Conservation (phyloP, 2,797 vertebrate genomes). For the Neostethus bicornis region DNA sequence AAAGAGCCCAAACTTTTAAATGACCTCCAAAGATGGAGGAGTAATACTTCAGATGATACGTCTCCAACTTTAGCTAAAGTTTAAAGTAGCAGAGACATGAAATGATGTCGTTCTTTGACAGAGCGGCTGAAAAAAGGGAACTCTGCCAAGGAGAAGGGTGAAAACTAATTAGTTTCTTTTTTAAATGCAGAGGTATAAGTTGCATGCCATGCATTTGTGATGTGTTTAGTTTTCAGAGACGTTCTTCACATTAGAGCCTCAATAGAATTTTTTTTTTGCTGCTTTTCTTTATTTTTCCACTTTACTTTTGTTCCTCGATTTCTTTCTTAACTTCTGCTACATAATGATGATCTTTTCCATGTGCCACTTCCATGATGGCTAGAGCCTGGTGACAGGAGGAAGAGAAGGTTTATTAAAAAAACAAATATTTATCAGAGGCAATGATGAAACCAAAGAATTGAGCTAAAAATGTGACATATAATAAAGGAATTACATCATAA, state of each 20-base stretch:
- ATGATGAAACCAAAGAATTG: conserved; percentile 1
- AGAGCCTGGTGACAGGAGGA: conserved; percentile 82
- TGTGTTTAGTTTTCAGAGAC: conserved; percentile 35
- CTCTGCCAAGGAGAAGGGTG: conserved; percentile 6
- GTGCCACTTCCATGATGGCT: conserved; percentile 95
- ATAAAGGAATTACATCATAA: too few species aligned
- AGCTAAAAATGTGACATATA: background rate
- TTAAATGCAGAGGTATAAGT: conserved; percentile 54
- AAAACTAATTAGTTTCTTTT: conserved; percentile 8
- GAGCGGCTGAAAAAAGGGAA: conserved; percentile 20
- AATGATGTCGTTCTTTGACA: conserved; percentile 17
- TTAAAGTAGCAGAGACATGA: conserved; percentile 23
- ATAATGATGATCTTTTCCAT: conserved; percentile 96
- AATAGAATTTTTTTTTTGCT: background rate
- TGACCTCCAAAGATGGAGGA: conserved; percentile 7
- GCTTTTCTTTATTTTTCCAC: conserved; percentile 19
- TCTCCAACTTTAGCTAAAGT: conserved; percentile 11
- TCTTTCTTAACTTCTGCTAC: conserved; percentile 93
- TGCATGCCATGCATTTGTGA: conserved; percentile 65
- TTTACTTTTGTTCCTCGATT: conserved; percentile 82
- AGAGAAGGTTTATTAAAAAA: background rate
- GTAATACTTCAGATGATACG: background rate
- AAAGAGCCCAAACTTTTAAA: conserved; percentile 23
- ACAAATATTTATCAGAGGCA: background rate
- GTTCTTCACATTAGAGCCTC: conserved; percentile 3